Base-by-base conservation (phyloP, 2,888 invertebrate genomes). In the Rhodophaea formosa region DNA sequence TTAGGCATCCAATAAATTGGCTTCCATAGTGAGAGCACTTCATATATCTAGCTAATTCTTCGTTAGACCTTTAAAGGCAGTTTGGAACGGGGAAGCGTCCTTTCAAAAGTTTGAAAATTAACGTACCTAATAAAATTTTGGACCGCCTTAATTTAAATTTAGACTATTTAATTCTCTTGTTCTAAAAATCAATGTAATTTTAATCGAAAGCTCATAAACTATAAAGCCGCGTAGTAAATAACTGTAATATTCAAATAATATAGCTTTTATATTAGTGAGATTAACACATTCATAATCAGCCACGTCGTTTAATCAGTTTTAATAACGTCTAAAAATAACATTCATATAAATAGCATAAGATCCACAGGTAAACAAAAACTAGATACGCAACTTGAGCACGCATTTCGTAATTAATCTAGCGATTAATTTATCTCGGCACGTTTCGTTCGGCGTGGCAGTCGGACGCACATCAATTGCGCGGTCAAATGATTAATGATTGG, bases 401-500 rank as follows among this genome's bases (percentile, higher is more conserved):
- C 15, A 44, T 44, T 14, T 15, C 44, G 44, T 44, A 44, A 44
- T 44, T 44, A 46, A 5, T 23, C 2, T 23, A 23, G 23, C 23
- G 5, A 23, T 23, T 23, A 3, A 53, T 53, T 43, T 43, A 53
- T 53, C 39, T 35, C 12, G 3, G 23, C 53, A 53, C 53, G 53
- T 53, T 53, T 14, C 17, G 43, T 23, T 3, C 29, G 8, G 43
- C 53, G 39, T 53, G 53, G 29, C 23, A 23, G 23, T 10, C 10
- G 29, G 42, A 53, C 53, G 53, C 53, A 42, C 43, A 53, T 43
- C 53, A 29, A 53, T 53, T 39, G 42, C 14, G 53, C 42, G 53
- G 42, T 53, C 42, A 43, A 53, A 42, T 39, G 42, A 53, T 42
- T 43, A 42, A 53, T 53, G 53, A 17, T 14, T 23, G 17, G 42